Percentiles rank a stretch among this genome's conserved stretches.
Evolutionary conservation across 1,140 invertebrate species (phyloP).

Genomic region (Drosophila lowei): DNA sequence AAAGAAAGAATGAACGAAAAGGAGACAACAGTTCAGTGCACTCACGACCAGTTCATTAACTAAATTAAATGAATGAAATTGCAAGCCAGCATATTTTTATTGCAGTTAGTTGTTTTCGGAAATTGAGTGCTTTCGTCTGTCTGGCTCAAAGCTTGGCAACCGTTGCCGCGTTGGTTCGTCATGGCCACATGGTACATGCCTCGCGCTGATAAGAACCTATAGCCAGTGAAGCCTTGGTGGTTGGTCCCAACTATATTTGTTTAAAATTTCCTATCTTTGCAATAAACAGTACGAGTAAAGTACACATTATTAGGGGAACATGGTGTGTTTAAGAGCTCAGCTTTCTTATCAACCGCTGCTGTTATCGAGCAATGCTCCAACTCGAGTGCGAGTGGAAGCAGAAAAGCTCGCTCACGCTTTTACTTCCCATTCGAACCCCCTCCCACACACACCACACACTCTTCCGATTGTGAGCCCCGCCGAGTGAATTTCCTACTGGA

Average conservation of each 20-base stretch:
- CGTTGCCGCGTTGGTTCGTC: too few species aligned
- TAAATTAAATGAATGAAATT: slow-evolving; percentile 47
- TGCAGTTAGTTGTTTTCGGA: too few species aligned
- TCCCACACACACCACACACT: not conserved
- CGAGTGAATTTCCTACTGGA: slow-evolving; percentile 4
- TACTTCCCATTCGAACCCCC: slow-evolving; percentile 16
- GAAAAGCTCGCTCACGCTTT: slow-evolving; percentile 62
- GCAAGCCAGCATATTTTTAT: slow-evolving; percentile 29
- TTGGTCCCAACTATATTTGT: not conserved
- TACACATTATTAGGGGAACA: slow-evolving; percentile 4
- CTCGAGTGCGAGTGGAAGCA: slow-evolving; percentile 1
- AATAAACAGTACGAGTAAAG: slow-evolving; percentile 5
- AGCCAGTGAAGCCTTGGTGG: too few species aligned
- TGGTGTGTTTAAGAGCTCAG: not conserved
- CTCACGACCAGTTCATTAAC: slow-evolving; percentile 45
- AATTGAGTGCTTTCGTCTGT: slow-evolving; percentile 4
- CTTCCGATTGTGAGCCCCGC: not conserved
- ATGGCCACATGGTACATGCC: too few species aligned
- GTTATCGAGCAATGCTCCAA: slow-evolving; percentile 29
- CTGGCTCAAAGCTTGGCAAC: too few species aligned
- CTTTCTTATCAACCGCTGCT: slow-evolving; percentile 39
- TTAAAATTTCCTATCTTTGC: slow-evolving; percentile 7
- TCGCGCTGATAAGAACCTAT: too few species aligned
- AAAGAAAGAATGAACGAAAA: slow-evolving; percentile 24
- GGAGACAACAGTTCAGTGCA: slow-evolving; percentile 36